Base-by-base conservation (phyloP, 2,113 vertebrate genomes). In the Todiramphus saurophagus region DNA sequence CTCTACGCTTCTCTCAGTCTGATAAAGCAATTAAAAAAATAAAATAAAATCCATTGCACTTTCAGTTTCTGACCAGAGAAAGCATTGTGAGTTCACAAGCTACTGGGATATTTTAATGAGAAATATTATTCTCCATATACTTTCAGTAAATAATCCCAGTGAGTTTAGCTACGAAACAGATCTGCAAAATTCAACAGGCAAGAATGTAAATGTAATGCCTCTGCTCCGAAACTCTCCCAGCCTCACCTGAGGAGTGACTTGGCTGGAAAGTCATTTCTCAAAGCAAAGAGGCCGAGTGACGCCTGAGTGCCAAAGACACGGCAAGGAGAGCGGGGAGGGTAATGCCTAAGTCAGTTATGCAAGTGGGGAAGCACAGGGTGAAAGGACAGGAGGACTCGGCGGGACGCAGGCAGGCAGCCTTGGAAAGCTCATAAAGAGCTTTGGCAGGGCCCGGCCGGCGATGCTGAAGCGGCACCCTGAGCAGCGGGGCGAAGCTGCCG, bases 351-450 rank as follows among this genome's bases (percentile, higher is more conserved):
- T n/a, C 95, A 68, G 87, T 97, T 96, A 96, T 11, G 70, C 44
- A 95, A 97, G 87, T 8, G 20, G 92, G 92, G 69, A 96, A 87
- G 91, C 31, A 16, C 75, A 16, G 87, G 94, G 90, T 55, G 69
- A 96, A 95, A 95, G 92, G 88, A 93, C 44, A 4, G 85, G 9
- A 68, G 85, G 92, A 30, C 78, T 30, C 83, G 8, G 66, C 0
- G 28, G 87, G 74, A 78, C 4, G 37, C 58, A 84, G 18, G 89
- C 95, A 77, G 73, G 82, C 90, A 89, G 95, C 90, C 89, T 67
- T 5, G 2, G n/a, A 94, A 97, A 97, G 93, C 96, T 64, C 69
- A 50, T 97, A 82, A 95, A 83, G 87, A 96, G 94, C 96, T 96
- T 94, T 94, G 86, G 70, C 76, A 92, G 83, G 53, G 85, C 4